Evolutionary conservation across 2,888 invertebrate species (phyloP).

Genomic region (Melanotus villosus): DNA sequence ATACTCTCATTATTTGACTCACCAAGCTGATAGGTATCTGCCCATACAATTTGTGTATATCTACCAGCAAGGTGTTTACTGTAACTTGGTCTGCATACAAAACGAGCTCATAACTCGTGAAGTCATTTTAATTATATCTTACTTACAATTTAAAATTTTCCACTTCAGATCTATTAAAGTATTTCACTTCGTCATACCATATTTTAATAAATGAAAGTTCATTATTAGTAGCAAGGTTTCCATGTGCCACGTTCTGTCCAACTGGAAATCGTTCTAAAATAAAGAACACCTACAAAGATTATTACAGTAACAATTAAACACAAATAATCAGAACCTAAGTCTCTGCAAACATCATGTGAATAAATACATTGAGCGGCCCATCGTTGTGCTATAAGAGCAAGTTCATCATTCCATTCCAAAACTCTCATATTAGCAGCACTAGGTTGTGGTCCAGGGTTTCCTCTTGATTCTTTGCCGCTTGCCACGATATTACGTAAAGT

Average conservation of each 20-base stretch:
- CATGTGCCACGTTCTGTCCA: conserved; percentile 66
- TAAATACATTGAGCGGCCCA: conserved; percentile 68
- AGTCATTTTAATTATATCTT: neutral
- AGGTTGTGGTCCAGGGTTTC: conserved; percentile 66
- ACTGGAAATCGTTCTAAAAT: conserved; percentile 64
- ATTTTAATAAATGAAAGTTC: conserved; percentile 55
- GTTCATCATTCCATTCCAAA: conserved; percentile 67
- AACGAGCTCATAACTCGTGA: too few relatives aligned
- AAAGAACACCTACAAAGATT: too few relatives aligned
- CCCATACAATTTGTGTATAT: conserved; percentile 63
- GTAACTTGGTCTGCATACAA: conserved; percentile 38
- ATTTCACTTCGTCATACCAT: conserved; percentile 66
- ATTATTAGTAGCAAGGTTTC: conserved; percentile 61
- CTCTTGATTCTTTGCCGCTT: conserved; percentile 61
- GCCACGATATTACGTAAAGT: conserved; percentile 65
- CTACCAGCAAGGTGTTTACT: conserved; percentile 38
- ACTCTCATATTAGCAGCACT: conserved; percentile 64
- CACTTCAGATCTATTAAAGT: conserved; percentile 55
- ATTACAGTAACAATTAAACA: too few relatives aligned
- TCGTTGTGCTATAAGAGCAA: conserved; percentile 65
- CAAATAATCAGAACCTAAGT: too few relatives aligned
- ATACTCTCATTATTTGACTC: too few relatives aligned
- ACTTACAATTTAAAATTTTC: conserved; percentile 52
- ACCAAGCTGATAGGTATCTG: conserved; percentile 60
- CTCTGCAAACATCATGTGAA: conserved; percentile 65